phyloP scores from a whole-genome alignment of 2,113 vertebrate species.

The Toxotes jaculatrix region DNA sequence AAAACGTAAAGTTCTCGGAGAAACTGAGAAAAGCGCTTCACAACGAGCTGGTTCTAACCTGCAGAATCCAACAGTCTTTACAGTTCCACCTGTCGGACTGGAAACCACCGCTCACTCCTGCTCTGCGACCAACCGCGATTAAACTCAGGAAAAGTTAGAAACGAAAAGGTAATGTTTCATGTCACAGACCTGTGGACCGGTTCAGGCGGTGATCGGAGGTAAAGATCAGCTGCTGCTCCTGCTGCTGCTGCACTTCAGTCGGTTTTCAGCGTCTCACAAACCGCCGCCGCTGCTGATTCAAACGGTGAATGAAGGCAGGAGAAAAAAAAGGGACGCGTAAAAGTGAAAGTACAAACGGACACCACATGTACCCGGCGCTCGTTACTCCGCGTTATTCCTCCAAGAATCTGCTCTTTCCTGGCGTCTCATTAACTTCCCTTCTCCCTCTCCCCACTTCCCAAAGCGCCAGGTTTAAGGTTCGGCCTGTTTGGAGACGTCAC shows the following conservation, averaged over 20 bases:
- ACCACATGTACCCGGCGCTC: not conserved
- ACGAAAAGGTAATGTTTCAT: too few relatives aligned
- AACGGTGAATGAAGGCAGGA: not conserved
- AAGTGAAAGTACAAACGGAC: constrained; percentile 8
- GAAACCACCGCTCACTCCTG: not conserved
- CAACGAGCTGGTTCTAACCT: not conserved
- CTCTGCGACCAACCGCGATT: too few relatives aligned
- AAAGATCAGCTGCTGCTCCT: not conserved
- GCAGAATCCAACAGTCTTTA: too few relatives aligned
- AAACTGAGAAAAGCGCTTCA: not conserved
- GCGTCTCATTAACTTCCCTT: constrained; percentile 3
- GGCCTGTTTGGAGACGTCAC: constrained; percentile 60
- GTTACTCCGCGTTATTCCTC: constrained; percentile 36
- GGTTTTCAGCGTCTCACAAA: not conserved
- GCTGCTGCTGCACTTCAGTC: not conserved
- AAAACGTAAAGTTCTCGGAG: not conserved
- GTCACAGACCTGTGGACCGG: constrained; percentile 37
- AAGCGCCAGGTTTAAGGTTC: constrained; percentile 48
- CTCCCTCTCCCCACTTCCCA: not conserved
- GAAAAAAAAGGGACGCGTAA: not conserved
- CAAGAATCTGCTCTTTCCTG: constrained; percentile 13
- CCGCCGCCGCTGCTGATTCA: not conserved
- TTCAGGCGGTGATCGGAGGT: not conserved
- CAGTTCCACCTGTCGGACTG: constrained; percentile 15
- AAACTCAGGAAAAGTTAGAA: not conserved